phyloP scores from a whole-genome alignment of 64 coral and sea anemone genomes.

The Trachythela sp. region DNA sequence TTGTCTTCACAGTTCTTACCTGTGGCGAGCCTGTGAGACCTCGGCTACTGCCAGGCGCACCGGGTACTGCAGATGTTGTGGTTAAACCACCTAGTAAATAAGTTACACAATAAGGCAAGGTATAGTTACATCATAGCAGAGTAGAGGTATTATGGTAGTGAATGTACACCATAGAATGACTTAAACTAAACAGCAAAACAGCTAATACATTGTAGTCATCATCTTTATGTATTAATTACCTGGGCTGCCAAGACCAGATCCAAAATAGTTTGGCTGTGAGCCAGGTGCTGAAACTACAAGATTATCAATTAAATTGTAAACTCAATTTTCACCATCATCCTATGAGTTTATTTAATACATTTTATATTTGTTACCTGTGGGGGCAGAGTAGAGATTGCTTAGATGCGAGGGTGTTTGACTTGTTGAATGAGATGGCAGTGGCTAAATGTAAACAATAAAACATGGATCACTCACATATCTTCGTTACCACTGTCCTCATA shows the following conservation, averaged over 20 bases:
- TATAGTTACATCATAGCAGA: too few species aligned
- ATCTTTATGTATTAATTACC: background rate
- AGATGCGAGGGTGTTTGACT: background rate
- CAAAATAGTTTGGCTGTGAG: background rate
- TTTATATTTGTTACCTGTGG: background rate
- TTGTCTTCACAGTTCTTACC: background rate
- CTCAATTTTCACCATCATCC: background rate
- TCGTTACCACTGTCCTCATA: too few species aligned
- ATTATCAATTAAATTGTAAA: background rate
- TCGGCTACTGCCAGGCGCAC: constrained; percentile 1
- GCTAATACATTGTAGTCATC: too few species aligned
- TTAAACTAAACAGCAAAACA: too few species aligned
- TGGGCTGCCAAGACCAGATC: constrained; percentile 13
- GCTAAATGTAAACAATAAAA: background rate
- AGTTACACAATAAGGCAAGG: background rate
- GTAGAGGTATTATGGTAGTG: too few species aligned
- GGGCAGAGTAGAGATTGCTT: background rate
- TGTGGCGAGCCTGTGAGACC: background rate
- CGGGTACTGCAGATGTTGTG: background rate
- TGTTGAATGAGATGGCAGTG: background rate
- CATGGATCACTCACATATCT: background rate
- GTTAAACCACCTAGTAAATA: background rate
- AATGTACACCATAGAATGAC: too few species aligned
- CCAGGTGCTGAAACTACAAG: background rate
- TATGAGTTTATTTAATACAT: background rate